Evolutionary conservation across 2,113 vertebrate species (phyloP).

Genomic region (Turdus rufiventris): DNA sequence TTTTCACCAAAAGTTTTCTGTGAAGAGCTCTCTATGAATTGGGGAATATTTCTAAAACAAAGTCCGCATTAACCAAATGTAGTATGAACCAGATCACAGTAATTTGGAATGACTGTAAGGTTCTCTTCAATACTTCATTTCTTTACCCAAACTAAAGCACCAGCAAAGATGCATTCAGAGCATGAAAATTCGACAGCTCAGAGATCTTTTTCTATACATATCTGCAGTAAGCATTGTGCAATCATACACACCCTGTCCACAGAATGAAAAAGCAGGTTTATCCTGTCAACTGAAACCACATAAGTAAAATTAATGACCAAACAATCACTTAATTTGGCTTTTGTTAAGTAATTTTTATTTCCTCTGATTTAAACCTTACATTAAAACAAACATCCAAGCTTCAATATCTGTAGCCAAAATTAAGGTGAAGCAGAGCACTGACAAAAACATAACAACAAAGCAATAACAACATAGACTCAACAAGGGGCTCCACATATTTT

Average conservation of each 20-base stretch:
- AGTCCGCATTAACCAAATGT: neutral
- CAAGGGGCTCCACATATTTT: neutral
- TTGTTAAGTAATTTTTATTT: neutral
- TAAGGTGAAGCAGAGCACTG: neutral
- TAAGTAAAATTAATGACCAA: neutral
- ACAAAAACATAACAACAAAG: neutral
- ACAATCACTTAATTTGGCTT: neutral
- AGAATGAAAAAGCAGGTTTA: neutral
- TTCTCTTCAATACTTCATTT: neutral
- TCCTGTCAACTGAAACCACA: neutral
- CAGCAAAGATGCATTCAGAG: neutral
- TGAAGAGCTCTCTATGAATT: neutral
- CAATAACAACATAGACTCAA: neutral
- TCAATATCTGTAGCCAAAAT: neutral
- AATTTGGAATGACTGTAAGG: neutral
- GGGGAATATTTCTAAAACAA: neutral
- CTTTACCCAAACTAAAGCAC: neutral
- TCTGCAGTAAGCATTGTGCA: neutral
- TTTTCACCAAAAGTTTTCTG: neutral
- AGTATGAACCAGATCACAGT: neutral
- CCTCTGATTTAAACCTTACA: neutral
- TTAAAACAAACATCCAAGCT: neutral
- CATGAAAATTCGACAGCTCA: neutral
- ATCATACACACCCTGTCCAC: neutral
- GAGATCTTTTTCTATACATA: neutral